Evolutionary conservation across 2,113 vertebrate genomes (phyloP), one percentile per base, ranked within the genome.

Genomic region (Oplegnathus fasciatus): DNA sequence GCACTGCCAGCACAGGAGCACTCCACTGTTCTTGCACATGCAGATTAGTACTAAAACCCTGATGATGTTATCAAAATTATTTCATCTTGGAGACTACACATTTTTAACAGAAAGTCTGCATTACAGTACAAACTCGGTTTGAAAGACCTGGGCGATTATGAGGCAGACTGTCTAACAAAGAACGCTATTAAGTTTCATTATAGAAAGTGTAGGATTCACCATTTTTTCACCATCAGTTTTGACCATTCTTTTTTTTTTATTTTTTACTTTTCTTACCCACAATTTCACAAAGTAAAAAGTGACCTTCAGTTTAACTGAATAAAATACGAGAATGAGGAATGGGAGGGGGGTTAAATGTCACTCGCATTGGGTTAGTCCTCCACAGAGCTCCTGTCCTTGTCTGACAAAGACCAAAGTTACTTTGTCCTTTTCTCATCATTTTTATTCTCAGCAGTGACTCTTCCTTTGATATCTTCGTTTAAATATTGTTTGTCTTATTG

Each of bases 321-420:
- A 48, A 22, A 79, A 46, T 17, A 50, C 32, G 17, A 73, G 48
- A 62, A 46, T 78, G 34, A 80, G 20, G 34, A 74, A 30, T 75
- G 55, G 32, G 28, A 28, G 6, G 40, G 37, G 37, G 60, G 60
- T 86, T 80, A 67, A 75, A 86, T 62, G 75, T 80, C 50, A 77
- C 60, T n/a, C 32, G 18, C 15, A 40, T 80, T 52, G 34, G 4
- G 4, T 28, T 48, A 34, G 54, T 58, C 37, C 50, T 78, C 64
- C 50, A 69, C 50, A 78, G 40, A 66, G 48, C 28, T 34, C 30
- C 26, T 70, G 78, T 66, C 64, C 74, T 85, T 66, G n/a, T 70
- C 74, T 62, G n/a, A 55, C 78, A 57, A 68, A 57, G 55, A 78
- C 70, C 9, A 42, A 60, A 69, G 30, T 57, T 65, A 65, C 37